Percentiles rank a stretch among this genome's conserved stretches.
Conservation (phyloP, 1,140 invertebrate species). For the Centruroides sculpturatus region DNA sequence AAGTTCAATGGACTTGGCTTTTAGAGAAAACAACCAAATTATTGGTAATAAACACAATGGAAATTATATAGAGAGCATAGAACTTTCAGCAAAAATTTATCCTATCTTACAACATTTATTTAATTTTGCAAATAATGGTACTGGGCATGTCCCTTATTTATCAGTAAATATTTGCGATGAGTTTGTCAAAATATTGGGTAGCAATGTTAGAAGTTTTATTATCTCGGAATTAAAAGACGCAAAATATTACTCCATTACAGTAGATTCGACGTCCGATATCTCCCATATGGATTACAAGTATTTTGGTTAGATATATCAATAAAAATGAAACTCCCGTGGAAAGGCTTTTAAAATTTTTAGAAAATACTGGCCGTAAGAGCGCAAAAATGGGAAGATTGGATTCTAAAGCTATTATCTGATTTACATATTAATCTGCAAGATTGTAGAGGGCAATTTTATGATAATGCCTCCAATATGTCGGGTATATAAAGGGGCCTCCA, state of each 20-base stretch:
- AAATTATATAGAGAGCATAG: neutral
- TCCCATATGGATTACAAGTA: neutral
- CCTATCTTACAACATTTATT: neutral
- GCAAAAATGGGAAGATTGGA: neutral
- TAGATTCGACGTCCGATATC: neutral
- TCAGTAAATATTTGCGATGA: constrained; percentile 1
- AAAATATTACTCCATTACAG: neutral
- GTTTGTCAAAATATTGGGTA: neutral
- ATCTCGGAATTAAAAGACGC: neutral
- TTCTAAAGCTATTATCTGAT: neutral
- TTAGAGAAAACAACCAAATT: neutral
- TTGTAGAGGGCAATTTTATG: constrained; percentile 3
- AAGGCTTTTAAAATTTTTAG: neutral
- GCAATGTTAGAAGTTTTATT: neutral
- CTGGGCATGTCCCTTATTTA: neutral
- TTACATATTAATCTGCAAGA: neutral
- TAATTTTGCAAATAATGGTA: neutral
- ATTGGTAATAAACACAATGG: constrained; percentile 1
- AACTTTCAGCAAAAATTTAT: neutral
- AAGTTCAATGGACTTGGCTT: neutral
- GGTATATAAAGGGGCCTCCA: too few relatives aligned
- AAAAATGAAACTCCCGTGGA: neutral
- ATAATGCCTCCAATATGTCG: constrained; percentile 1
- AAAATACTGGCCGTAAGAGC: neutral
- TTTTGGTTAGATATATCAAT: neutral